phyloP scores from a whole-genome alignment of 2,888 invertebrate species.

The Oeneis ivallda region DNA sequence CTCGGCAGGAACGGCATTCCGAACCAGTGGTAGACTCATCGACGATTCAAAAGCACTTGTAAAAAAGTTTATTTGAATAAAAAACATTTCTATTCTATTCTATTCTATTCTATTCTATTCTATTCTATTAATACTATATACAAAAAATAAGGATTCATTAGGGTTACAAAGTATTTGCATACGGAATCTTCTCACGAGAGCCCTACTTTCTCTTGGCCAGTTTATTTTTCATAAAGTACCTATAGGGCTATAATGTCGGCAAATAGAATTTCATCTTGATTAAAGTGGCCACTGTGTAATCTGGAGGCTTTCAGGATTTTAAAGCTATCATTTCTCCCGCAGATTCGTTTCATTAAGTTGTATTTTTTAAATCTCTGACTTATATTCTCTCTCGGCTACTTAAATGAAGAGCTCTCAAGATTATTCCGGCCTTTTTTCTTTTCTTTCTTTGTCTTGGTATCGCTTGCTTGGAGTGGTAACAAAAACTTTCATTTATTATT shows the following conservation, averaged over 20 bases:
- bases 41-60: no score
- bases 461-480: not conserved
- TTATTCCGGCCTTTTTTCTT: constrained; percentile 18
- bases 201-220: not conserved
- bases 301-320: constrained; percentile 41
- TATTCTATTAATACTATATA: no score
- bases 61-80: no score
- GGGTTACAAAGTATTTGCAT: not conserved
- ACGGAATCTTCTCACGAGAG: not conserved
- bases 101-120: no score
- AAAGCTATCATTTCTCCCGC: constrained; percentile 35
- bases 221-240: constrained; percentile 30
- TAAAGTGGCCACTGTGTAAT: constrained; percentile 45
- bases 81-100: no score
- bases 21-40: no score
- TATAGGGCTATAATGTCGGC: constrained; percentile 34
- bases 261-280: constrained; percentile 44
- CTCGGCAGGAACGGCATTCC: no score
- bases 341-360: constrained; percentile 37
- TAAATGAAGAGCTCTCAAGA: constrained; percentile 31
- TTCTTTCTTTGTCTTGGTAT: constrained; percentile 9
- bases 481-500: not conserved
- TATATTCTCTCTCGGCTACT: constrained; percentile 29
- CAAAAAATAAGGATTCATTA: not conserved
- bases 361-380: constrained; percentile 39